phyloP scores from a whole-genome alignment of 1,140 invertebrate genomes.

The Heliconius hermathena region DNA sequence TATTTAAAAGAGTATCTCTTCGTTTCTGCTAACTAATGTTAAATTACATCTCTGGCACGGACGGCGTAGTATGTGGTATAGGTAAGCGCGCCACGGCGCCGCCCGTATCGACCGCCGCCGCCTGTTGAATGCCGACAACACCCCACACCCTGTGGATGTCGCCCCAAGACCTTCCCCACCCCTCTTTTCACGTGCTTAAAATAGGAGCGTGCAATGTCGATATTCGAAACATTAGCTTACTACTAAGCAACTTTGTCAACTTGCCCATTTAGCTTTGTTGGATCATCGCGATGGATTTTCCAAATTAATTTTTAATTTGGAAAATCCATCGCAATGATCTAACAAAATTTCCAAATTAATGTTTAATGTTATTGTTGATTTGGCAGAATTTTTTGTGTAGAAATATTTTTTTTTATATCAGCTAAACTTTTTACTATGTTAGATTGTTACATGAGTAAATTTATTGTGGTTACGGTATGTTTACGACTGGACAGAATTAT shows the following conservation, averaged over 20 bases:
- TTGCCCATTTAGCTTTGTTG: conserved; percentile 29
- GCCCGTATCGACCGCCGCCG: conserved; percentile 74
- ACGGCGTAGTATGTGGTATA: conserved; percentile 49
- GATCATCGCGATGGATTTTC: neutral
- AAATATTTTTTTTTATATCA: no score
- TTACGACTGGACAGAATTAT: no score
- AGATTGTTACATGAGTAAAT: neutral
- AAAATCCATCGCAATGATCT: no score
- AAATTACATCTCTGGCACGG: conserved; percentile 23
- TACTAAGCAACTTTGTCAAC: conserved; percentile 49
- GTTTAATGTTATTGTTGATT: neutral
- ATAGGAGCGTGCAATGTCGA: conserved; percentile 76
- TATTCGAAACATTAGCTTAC: conserved; percentile 73
- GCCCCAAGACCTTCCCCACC: conserved; percentile 60
- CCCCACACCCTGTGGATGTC: conserved; percentile 52
- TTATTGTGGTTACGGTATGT: no score
- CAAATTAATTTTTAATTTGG: neutral
- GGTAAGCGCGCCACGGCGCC: conserved; percentile 59
- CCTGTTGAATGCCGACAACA: conserved; percentile 76
- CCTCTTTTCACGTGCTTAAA: conserved; percentile 79
- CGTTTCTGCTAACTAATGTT: neutral
- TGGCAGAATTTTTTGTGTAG: no score
- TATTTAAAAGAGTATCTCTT: neutral
- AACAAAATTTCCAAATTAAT: no score
- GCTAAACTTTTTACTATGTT: neutral